Evolutionary conservation across 1,140 invertebrate genomes (phyloP).

Genomic region (Parapsyche elsis): DNA sequence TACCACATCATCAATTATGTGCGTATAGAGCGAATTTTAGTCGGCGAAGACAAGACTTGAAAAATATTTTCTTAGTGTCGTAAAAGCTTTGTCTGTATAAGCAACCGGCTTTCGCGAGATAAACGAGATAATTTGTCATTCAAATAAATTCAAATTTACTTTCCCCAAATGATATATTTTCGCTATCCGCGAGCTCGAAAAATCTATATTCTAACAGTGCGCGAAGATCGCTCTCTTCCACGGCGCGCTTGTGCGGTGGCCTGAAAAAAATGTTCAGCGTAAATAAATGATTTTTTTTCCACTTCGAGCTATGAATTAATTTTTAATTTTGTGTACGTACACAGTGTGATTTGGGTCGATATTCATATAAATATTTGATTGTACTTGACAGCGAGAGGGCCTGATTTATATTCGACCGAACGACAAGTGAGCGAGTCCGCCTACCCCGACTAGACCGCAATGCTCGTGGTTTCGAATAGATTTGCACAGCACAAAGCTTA

Average conservation of each 20-base stretch:
- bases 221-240: not conserved
- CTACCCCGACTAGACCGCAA: no score
- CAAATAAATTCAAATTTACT: slow-evolving; percentile 47
- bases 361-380: slow-evolving; percentile 12
- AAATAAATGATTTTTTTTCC: not conserved
- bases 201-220: slow-evolving; percentile 27
- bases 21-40: slow-evolving; percentile 4
- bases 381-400: not conserved
- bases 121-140: slow-evolving; percentile 48
- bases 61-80: slow-evolving; percentile 25
- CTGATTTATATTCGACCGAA: slow-evolving; percentile 13
- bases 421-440: not conserved
- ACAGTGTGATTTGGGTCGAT: not conserved
- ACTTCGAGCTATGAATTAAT: no score
- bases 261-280: no score
- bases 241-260: no score
- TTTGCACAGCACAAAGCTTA: not conserved
- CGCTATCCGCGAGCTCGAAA: not conserved
- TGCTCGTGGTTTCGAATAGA: not conserved
- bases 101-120: slow-evolving; percentile 30
- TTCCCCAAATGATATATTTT: slow-evolving; percentile 32
- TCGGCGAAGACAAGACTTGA: not conserved
- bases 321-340: not conserved
- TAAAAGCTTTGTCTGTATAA: not conserved
- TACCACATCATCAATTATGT: slow-evolving; percentile 21